These are phyloP conservation scores for Acanthopagrus latus DNA, from an alignment of 2,797 vertebrate genomes.

Conservation along the genomic window DNA sequence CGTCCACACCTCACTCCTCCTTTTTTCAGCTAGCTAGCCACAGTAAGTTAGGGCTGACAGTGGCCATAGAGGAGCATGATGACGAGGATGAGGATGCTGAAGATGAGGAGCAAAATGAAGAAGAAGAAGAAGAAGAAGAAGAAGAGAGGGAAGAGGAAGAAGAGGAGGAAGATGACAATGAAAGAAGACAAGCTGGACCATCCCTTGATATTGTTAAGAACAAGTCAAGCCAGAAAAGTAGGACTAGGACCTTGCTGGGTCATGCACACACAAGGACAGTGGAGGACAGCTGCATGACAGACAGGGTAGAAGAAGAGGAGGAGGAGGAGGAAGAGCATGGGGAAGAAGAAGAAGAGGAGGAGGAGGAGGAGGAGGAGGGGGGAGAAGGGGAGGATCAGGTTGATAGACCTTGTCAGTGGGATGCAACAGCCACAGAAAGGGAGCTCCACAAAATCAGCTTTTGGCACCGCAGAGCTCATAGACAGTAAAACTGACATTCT, in stretches of 20 bases:
- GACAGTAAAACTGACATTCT: slow-evolving; percentile 77
- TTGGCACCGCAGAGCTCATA: slow-evolving; percentile 89
- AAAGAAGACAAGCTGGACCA: slow-evolving; percentile 61
- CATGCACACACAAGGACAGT: slow-evolving; percentile 61
- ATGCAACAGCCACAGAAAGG: slow-evolving; percentile 76
- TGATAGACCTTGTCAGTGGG: slow-evolving; percentile 69
- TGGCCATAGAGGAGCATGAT: slow-evolving; percentile 59
- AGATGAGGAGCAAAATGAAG: slow-evolving; percentile 67
- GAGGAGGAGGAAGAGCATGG: slow-evolving; percentile 36
- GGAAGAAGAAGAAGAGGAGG: slow-evolving; percentile 51
- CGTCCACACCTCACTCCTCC: slow-evolving; percentile 82
- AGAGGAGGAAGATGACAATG: slow-evolving; percentile 62
- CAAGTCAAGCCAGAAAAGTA: slow-evolving; percentile 62
- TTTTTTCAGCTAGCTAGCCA: slow-evolving; percentile 77
- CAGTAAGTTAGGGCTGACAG: slow-evolving; percentile 70
- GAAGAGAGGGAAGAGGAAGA: slow-evolving; percentile 37
- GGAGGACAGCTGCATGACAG: slow-evolving; percentile 52
- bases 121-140: slow-evolving; percentile 49
- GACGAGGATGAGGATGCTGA: slow-evolving; percentile 70
- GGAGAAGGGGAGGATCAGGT: slow-evolving; percentile 62
- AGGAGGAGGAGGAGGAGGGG: slow-evolving; percentile 58
- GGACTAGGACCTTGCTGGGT: slow-evolving; percentile 63
- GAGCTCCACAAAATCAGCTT: slow-evolving; percentile 86
- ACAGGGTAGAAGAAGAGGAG: slow-evolving; percentile 60
- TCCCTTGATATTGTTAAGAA: slow-evolving; percentile 45